Conservation (phyloP, 2,888 invertebrate species). For the Meloe dianella region DNA sequence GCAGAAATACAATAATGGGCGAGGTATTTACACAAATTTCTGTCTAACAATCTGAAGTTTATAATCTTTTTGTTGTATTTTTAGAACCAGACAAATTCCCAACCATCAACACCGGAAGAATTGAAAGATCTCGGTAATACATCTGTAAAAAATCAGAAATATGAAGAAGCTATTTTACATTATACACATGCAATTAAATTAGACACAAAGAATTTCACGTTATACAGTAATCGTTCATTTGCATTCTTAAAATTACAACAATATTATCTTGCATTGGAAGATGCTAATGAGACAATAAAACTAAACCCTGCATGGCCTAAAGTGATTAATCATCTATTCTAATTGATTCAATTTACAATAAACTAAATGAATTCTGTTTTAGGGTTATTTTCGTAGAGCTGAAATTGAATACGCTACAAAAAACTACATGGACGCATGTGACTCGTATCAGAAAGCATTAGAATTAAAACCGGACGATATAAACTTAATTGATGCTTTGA, state of each 20-base stretch:
- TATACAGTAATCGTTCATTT: slow-evolving; percentile 82
- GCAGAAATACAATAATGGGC: slow-evolving; percentile 15
- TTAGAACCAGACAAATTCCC: background rate
- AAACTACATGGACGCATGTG: slow-evolving; percentile 70
- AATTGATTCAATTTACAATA: background rate
- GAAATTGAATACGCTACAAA: slow-evolving; percentile 75
- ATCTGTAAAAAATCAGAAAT: slow-evolving; percentile 75
- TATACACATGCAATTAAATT: slow-evolving; percentile 81
- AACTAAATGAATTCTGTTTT: slow-evolving; percentile 25
- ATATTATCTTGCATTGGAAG: slow-evolving; percentile 77
- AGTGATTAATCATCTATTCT: slow-evolving; percentile 56
- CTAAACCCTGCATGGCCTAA: slow-evolving; percentile 81
- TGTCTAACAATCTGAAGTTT: background rate
- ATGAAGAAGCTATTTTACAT: slow-evolving; percentile 76
- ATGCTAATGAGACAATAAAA: slow-evolving; percentile 77
- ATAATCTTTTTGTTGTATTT: background rate
- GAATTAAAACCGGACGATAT: slow-evolving; percentile 71
- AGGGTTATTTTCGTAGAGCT: slow-evolving; percentile 77
- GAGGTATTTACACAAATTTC: slow-evolving; percentile 19
- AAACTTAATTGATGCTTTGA: slow-evolving; percentile 68
- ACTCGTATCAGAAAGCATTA: slow-evolving; percentile 72
- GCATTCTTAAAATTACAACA: slow-evolving; percentile 80
- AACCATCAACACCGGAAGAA: slow-evolving; percentile 59
- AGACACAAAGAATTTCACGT: slow-evolving; percentile 71
- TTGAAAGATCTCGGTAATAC: slow-evolving; percentile 77